phyloP scores from a whole-genome alignment of 2,113 vertebrate genomes.

The Todiramphus saurophagus region DNA sequence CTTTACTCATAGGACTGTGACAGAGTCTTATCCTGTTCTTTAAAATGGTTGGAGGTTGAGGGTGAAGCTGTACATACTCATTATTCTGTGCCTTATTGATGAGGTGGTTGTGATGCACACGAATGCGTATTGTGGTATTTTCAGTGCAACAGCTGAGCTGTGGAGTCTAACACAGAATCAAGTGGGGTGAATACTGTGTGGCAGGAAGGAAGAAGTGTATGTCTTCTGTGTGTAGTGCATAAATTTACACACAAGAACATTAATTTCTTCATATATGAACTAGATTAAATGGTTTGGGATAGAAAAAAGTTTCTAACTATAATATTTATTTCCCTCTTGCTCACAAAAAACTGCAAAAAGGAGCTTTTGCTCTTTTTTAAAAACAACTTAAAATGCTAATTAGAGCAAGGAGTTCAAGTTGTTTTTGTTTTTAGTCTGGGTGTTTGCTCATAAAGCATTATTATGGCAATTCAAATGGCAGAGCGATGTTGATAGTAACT shows the following conservation, averaged over 20 bases:
- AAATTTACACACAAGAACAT: neutral
- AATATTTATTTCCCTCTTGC: neutral
- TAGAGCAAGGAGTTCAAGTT: neutral
- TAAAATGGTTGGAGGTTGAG: neutral
- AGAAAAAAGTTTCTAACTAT: neutral
- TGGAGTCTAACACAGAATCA: neutral
- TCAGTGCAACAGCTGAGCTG: neutral
- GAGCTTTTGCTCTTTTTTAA: neutral
- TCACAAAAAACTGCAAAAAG: neutral
- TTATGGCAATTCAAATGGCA: neutral
- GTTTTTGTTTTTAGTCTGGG: neutral
- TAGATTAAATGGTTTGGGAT: neutral
- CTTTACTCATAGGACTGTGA: neutral
- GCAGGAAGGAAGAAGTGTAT: accelerated
- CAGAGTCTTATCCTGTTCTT: neutral
- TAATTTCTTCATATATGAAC: constrained; percentile 3
- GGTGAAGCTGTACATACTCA: neutral
- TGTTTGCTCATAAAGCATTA: neutral
- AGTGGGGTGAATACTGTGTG: neutral
- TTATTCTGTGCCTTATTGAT: neutral
- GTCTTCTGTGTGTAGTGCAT: neutral
- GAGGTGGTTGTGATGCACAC: neutral
- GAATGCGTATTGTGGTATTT: neutral
- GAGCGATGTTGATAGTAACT: neutral
- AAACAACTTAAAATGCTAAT: neutral